Conservation (phyloP, 2,888 invertebrate genomes). For the Tachina grossa region DNA sequence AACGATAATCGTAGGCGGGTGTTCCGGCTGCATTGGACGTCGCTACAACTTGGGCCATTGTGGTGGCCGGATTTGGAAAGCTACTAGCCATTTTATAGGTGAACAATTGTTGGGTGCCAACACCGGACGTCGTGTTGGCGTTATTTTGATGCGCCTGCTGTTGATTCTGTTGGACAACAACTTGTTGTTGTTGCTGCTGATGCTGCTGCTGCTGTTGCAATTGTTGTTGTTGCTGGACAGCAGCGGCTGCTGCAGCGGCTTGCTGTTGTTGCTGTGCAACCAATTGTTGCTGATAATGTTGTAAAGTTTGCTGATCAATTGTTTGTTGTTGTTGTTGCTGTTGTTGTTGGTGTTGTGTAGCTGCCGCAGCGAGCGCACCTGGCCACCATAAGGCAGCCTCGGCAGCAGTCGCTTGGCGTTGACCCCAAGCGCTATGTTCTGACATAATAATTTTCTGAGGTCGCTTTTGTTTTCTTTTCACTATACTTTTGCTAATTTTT, state of each 20-base stretch:
- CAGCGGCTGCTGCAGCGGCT: conserved; percentile 77
- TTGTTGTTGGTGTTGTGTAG: conserved; percentile 83
- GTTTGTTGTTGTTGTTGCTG: conserved; percentile 84
- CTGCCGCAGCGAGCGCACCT: conserved; percentile 83
- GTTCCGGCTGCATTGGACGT: conserved; percentile 85
- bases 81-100: conserved; percentile 94
- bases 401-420: conserved; percentile 83
- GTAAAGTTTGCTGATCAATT: conserved; percentile 83
- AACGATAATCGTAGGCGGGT: conserved; percentile 89
- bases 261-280: conserved; percentile 84
- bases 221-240: conserved; percentile 82
- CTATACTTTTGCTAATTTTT: conserved; percentile 61
- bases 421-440: conserved; percentile 87
- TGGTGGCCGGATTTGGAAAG: conserved; percentile 89
- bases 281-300: conserved; percentile 84
- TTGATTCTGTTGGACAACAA: conserved; percentile 83
- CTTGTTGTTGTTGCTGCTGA: conserved; percentile 83
- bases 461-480: conserved; percentile 63
- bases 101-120: conserved; percentile 89
- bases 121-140: conserved; percentile 85
- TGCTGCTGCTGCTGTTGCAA: conserved; percentile 83
- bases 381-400: conserved; percentile 86
- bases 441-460: conserved; percentile 83
- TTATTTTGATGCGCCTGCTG: conserved; percentile 84
- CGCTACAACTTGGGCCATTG: conserved; percentile 86